A percentile compares a stretch with the other conserved stretches of the same genome.
phyloP scores from a whole-genome alignment of 2,113 vertebrate species.

The Gallinago media region DNA sequence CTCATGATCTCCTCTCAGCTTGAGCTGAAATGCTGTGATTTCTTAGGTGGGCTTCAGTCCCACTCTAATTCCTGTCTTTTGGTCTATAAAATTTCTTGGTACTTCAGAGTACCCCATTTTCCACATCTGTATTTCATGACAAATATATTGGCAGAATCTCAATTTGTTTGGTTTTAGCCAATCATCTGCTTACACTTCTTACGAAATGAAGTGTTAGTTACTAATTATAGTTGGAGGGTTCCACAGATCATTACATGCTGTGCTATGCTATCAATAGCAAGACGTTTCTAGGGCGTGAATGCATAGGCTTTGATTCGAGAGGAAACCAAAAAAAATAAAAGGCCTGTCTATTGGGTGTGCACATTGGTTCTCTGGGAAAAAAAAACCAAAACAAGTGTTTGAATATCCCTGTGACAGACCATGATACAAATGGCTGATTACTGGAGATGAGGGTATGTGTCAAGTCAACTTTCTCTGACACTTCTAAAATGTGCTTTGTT shows the following conservation, averaged over 20 bases:
- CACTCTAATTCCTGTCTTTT: neutral
- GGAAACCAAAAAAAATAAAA: neutral
- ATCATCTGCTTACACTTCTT: neutral
- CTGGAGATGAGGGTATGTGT: neutral
- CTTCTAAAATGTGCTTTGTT: neutral
- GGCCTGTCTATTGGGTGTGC: neutral
- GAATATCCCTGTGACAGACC: neutral
- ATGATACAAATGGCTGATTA: neutral
- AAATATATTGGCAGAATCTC: neutral
- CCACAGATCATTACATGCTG: neutral
- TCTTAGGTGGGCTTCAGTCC: neutral
- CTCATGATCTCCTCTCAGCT: neutral
- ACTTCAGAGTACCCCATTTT: accelerated
- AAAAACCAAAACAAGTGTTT: accelerated
- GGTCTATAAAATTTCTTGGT: neutral
- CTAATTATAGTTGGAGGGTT: neutral
- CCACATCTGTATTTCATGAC: neutral
- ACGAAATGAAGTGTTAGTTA: neutral
- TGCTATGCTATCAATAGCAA: neutral
- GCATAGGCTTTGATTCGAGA: neutral
- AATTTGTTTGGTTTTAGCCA: neutral
- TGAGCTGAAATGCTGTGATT: neutral
- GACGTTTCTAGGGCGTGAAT: neutral
- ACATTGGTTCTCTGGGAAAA: neutral
- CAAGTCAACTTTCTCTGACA: neutral